Evolutionary conservation across 2,888 invertebrate genomes (phyloP).

Genomic region (Heteromurus nitidus): DNA sequence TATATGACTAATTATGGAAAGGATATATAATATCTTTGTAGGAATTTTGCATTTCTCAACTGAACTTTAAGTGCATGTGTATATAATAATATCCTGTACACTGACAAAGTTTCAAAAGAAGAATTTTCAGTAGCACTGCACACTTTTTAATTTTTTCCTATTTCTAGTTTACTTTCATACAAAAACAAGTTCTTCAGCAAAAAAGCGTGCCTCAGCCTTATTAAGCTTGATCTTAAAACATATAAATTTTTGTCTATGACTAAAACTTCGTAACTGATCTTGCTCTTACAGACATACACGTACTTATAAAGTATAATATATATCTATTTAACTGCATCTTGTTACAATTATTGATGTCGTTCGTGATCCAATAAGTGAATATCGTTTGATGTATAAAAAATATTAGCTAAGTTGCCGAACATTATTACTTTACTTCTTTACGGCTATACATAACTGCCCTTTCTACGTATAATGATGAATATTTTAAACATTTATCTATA

Average conservation of each 20-base stretch:
- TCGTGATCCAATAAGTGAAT: constrained; percentile 31
- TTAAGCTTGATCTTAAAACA: constrained; percentile 48
- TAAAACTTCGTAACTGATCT: background rate
- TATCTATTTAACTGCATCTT: constrained; percentile 21
- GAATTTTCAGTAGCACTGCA: no score
- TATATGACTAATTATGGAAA: no score
- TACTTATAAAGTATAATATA: background rate
- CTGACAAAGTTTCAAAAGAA: no score
- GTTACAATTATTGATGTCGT: constrained; percentile 34
- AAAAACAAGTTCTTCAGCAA: constrained; percentile 5
- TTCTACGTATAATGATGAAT: background rate
- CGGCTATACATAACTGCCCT: constrained; percentile 1
- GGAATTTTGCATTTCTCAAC: no score
- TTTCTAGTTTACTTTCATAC: no score
- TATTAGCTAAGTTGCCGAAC: constrained; percentile 20
- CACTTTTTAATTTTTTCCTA: no score
- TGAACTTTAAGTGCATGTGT: no score
- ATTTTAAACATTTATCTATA: background rate
- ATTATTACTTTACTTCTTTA: constrained; percentile 10
- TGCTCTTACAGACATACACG: background rate
- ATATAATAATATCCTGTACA: no score
- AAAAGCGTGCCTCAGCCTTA: constrained; percentile 58
- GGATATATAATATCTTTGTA: no score
- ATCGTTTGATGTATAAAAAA: background rate
- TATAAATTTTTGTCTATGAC: background rate